A percentile compares a stretch with the other conserved stretches of the same genome.
Evolutionary conservation across 2,888 invertebrate species (phyloP).

Genomic region (Mimas tiliae): DNA sequence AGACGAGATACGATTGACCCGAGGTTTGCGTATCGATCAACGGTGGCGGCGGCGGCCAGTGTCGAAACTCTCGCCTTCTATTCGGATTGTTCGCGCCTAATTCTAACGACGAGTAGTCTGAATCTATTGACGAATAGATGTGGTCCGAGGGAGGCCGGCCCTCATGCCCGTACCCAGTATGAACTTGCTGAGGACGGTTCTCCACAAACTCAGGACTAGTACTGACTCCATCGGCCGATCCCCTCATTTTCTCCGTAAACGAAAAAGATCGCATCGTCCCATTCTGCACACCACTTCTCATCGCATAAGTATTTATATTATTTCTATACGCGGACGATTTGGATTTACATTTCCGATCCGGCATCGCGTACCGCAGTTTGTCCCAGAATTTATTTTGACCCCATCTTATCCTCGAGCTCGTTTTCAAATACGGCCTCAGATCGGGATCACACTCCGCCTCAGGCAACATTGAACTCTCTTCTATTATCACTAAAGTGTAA

Average conservation of each 20-base stretch:
- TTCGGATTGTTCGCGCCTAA: constrained; percentile 82
- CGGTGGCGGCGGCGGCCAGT: constrained; percentile 79
- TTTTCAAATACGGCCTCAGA: constrained; percentile 93
- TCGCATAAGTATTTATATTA: constrained; percentile 93
- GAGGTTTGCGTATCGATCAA: constrained; percentile 74
- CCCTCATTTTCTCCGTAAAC: constrained; percentile 81
- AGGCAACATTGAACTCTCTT: constrained; percentile 91
- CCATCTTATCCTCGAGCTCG: constrained; percentile 93
- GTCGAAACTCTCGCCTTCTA: constrained; percentile 73
- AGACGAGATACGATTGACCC: constrained; percentile 82
- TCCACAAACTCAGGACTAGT: constrained; percentile 86
- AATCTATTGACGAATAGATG: constrained; percentile 95
- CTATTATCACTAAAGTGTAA: constrained; percentile 93
- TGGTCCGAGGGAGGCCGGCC: constrained; percentile 93
- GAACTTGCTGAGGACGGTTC: constrained; percentile 64
- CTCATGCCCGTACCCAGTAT: constrained; percentile 76
- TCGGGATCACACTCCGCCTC: constrained; percentile 94
- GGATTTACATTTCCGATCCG: constrained; percentile 85
- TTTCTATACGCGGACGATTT: constrained; percentile 87
- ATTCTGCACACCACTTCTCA: constrained; percentile 86
- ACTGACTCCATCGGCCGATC: constrained; percentile 78
- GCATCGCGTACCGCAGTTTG: constrained; percentile 94
- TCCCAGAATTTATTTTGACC: constrained; percentile 98
- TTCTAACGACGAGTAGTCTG: constrained; percentile 93
- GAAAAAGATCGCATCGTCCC: constrained; percentile 86